Evolutionary conservation across 2,888 invertebrate species (phyloP), one percentile per base, ranked within the genome.

Genomic region (Abrostola triplasia): DNA sequence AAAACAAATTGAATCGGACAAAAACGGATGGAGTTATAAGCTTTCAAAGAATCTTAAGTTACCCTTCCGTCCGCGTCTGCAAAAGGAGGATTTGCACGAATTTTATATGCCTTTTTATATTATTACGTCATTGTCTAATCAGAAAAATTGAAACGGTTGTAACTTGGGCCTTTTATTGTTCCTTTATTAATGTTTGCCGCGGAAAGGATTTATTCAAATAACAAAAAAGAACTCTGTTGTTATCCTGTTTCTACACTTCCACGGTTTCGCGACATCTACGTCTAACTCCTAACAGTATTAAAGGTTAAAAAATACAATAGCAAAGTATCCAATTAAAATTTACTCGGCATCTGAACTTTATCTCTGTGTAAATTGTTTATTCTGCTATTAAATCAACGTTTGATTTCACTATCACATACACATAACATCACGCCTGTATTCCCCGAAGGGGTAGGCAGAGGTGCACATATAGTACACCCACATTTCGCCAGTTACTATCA

Each of bases 21-120:
- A 71, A 76, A 76, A 66, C 71, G 76, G 76, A 71, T 76, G 52
- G 70, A 76, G 71, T 70, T 70, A 70, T 71, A 70, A 71, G 71
- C 71, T 72, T 65, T 70, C 58, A 70, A 70, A 70, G 76, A 70
- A 70, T 76, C 66, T 59, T 53, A 58, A 75, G 63, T 70, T 70
- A 69, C 70, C 51, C 67, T 54, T 64, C 66, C 68, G 70, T 53
- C 42, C 42, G 8, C 51, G 56, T 59, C 35, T 51, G 4, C 36
- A 42, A 57, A 76, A 60, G 56, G 53, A 64, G 73, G 77, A 76
- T 72, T 76, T 72, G n/a, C 5, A 38, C 0, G 36, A 55, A 47
- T 38, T 73, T 57, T 62, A 40, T 57, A 41, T 41, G 36, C 24
- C 38, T 44, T 51, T 62, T 48, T 55, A 36, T 48, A 63, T 53